Percentiles rank a stretch among this genome's conserved stretches.
These are phyloP conservation scores for Dasyurus viverrinus DNA, from an alignment of 2,113 vertebrate species.

Conservation along the genomic window DNA sequence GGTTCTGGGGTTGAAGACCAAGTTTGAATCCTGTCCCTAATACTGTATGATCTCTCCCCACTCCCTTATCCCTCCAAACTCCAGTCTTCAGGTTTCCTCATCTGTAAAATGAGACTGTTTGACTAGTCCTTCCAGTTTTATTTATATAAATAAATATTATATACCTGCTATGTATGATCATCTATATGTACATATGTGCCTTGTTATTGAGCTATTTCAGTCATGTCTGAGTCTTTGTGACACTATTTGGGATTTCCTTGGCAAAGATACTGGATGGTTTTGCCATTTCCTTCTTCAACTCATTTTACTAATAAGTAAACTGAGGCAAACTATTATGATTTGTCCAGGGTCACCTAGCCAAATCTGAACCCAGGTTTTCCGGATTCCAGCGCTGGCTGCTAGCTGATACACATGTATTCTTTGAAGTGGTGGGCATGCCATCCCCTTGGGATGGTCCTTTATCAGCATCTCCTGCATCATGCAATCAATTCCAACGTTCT, in stretches of 20 bases:
- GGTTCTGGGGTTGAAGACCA: background rate
- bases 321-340: background rate
- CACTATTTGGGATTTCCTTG: background rate
- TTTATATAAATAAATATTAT: background rate
- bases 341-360: no score
- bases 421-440: background rate
- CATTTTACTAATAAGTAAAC: background rate
- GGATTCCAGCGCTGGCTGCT: background rate
- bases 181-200: no score
- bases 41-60: background rate
- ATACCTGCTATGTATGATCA: background rate
- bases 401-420: background rate
- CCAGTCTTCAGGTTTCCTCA: background rate
- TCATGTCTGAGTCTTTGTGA: background rate
- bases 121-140: background rate
- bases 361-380: background rate
- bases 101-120: background rate
- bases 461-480: background rate
- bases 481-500: background rate
- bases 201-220: background rate
- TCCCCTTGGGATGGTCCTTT: background rate
- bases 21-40: background rate
- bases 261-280: background rate
- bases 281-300: background rate
- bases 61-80: no score